Base-by-base conservation (phyloP, 2,888 invertebrate genomes). In the Stictocephala bisonia region DNA sequence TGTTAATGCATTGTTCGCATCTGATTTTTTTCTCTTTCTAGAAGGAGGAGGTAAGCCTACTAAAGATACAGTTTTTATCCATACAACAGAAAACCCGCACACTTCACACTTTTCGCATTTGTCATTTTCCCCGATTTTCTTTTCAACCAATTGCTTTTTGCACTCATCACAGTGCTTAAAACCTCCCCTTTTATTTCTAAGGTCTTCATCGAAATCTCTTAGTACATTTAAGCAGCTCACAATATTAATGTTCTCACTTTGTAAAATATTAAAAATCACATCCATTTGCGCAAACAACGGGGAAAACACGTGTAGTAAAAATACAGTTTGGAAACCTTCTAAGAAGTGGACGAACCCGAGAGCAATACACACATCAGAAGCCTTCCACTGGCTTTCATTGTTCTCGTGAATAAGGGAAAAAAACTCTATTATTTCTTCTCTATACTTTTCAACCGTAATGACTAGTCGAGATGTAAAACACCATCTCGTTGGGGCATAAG, bases 401-500 rank as follows among this genome's bases (percentile, higher is more conserved):
- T 60, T 44, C 20, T 71, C 31, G 22, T 18, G 22, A 27, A 58
- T 71, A 6, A n/a, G 7, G 2, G 58, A 18, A n/a, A 70, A 70
- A 7, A 70, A 70, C 2, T 56, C 20, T 0, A 70, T 24, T 4
- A 71, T 26, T 0, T 71, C 9, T 22, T 44, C 58, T 44, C 58
- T 18, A 35, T 56, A 35, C 9, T 18, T 40, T 56, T 70, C 40
- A 1, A 70, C 40, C 7, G 56, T 56, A 29, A 20, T 53, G 0
- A 56, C 51, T 2, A 70, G 31, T 3, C 48, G 48, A 26, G 64
- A 60, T 20, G 71, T 50, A 51, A 64, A 72, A 51, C 64, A 48
- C 31, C 50, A 71, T 48, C 29, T 60, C 6, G 60, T 64, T 2
- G 64, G 60, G 20, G 44, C 56, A 41, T 22, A 56, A 3, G 27